Conservation (phyloP, 2,888 invertebrate species). For the Celastrina argiolus region DNA sequence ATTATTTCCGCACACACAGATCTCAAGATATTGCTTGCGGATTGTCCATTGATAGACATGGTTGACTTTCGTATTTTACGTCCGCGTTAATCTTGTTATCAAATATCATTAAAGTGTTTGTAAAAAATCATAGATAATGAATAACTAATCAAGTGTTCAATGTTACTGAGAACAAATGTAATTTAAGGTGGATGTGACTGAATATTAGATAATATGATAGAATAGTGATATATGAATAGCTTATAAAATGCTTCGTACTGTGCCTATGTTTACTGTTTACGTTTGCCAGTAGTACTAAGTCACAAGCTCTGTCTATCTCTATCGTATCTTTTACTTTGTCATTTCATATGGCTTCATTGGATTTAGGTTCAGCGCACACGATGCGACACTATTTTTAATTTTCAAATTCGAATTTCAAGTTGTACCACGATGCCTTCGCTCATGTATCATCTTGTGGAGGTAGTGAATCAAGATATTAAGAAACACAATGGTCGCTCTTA, state of each 20-base stretch:
- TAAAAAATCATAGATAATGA: constrained; percentile 18
- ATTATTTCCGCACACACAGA: constrained; percentile 12
- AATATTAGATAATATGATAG: constrained; percentile 59
- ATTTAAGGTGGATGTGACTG: constrained; percentile 71
- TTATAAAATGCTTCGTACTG: constrained; percentile 19
- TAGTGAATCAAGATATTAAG: no score
- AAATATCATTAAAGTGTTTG: constrained; percentile 11
- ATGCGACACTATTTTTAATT: no score
- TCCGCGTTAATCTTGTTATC: background rate
- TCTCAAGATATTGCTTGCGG: background rate
- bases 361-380: background rate
- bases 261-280: constrained; percentile 11
- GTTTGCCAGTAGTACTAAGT: background rate
- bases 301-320: background rate
- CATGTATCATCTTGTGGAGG: no score
- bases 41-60: background rate
- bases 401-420: no score
- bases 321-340: background rate
- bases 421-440: no score
- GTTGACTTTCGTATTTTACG: background rate
- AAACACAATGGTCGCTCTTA: no score
- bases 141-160: constrained; percentile 49
- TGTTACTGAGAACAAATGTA: constrained; percentile 57
- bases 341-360: constrained; percentile 1
- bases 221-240: constrained; percentile 39